These are phyloP conservation scores for Pasiphila rectangulata DNA, from an alignment of 2,888 invertebrate genomes.

Conservation along the genomic window DNA sequence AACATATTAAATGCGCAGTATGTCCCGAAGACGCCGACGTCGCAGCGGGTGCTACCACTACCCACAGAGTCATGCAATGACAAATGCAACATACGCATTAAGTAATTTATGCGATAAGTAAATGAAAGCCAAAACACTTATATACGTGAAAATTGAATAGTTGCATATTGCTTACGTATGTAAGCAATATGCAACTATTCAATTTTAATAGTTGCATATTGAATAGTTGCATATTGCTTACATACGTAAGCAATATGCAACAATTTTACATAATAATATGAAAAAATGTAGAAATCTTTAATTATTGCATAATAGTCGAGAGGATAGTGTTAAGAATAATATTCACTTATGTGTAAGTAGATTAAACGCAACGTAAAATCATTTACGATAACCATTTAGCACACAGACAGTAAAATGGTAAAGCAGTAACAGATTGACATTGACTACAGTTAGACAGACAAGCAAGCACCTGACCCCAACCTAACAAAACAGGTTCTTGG, in stretches of 20 bases:
- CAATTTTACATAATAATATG: too few species aligned
- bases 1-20: slow-evolving; percentile 21
- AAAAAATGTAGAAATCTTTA: not conserved
- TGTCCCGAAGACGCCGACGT: too few species aligned
- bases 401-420: not conserved
- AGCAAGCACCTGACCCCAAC: slow-evolving; percentile 11
- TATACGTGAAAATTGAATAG: slow-evolving; percentile 5
- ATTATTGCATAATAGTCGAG: not conserved
- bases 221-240: too few species aligned
- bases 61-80: slow-evolving; percentile 12
- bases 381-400: not conserved
- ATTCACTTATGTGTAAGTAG: not conserved
- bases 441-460: too few species aligned
- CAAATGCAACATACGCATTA: slow-evolving; percentile 12
- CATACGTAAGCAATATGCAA: not conserved
- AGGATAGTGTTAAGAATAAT: not conserved
- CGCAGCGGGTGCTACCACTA: too few species aligned
- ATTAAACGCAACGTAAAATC: not conserved
- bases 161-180: not conserved
- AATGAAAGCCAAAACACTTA: slow-evolving; percentile 13
- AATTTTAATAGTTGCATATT: slow-evolving; percentile 6
- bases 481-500: not conserved
- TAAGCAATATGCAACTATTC: not conserved
- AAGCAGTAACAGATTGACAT: not conserved
- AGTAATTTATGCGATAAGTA: slow-evolving; percentile 24